A percentile compares a stretch with the other conserved stretches of the same genome.
These are phyloP conservation scores for Scaptomyza pallida DNA, from an alignment of 1,140 invertebrate genomes.

Conservation along the genomic window DNA sequence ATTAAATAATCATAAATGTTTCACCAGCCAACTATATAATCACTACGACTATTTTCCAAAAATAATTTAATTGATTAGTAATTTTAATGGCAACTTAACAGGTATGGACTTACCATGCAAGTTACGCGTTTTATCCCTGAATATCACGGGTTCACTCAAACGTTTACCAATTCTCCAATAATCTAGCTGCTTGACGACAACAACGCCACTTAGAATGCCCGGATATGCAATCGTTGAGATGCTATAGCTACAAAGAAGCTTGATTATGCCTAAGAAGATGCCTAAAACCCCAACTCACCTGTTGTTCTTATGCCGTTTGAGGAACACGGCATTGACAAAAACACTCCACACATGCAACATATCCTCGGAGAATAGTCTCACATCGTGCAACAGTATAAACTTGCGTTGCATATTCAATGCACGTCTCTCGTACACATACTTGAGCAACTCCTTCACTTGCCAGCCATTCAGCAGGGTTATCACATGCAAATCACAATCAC, in stretches of 20 bases:
- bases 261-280: too few species aligned
- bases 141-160: conserved; percentile 40
- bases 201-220: conserved; percentile 62
- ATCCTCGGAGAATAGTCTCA: conserved; percentile 87
- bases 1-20: too few species aligned
- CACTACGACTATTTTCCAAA: too few species aligned
- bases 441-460: conserved; percentile 87
- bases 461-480: conserved; percentile 90
- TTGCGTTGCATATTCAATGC: conserved; percentile 88
- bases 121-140: conserved; percentile 57
- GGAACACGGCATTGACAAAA: conserved; percentile 90
- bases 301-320: conserved; percentile 67
- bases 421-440: conserved; percentile 89
- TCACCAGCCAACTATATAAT: too few species aligned
- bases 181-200: conserved; percentile 51
- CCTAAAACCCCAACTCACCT: too few species aligned
- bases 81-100: too few species aligned
- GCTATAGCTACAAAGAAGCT: conserved; percentile 41
- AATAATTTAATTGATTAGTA: too few species aligned
- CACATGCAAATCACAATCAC: conserved; percentile 89
- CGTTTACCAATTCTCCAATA: conserved; percentile 52
- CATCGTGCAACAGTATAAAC: conserved; percentile 89
- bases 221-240: conserved; percentile 90
- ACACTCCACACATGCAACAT: conserved; percentile 90
- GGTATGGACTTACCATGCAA: conserved; percentile 64